phyloP scores from a whole-genome alignment of 2,888 invertebrate species.

The Drosophila anomelani region DNA sequence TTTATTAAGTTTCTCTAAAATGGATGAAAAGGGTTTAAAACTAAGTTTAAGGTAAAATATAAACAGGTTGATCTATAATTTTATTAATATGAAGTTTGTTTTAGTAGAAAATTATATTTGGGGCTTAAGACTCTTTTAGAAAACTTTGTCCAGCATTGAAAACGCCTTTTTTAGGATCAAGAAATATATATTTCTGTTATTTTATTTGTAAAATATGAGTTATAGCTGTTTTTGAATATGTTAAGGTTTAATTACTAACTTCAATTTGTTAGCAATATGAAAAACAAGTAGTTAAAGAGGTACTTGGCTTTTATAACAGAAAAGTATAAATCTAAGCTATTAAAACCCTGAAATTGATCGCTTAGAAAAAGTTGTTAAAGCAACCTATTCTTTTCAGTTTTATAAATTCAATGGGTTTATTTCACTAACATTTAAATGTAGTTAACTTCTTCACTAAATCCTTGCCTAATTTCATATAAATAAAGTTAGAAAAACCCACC shows the following conservation, averaged over 20 bases:
- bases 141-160: too few species aligned
- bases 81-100: too few species aligned
- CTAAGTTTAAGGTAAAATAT: too few species aligned
- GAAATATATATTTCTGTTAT: neutral
- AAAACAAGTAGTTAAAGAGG: neutral
- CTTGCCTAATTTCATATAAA: neutral
- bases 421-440: neutral
- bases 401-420: neutral
- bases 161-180: neutral
- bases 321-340: neutral
- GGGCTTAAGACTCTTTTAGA: too few species aligned
- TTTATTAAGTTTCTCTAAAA: too few species aligned
- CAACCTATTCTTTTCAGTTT: neutral
- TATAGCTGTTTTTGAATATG: too few species aligned
- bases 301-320: neutral
- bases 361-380: too few species aligned
- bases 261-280: neutral
- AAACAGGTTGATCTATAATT: too few species aligned
- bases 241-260: too few species aligned
- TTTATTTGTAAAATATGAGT: neutral
- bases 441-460: neutral
- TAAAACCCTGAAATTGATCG: too few species aligned
- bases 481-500: constrained; percentile 85
- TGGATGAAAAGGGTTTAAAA: too few species aligned
- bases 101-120: too few species aligned